phyloP scores from a whole-genome alignment of 2,113 vertebrate species.

The Capra hircus region DNA sequence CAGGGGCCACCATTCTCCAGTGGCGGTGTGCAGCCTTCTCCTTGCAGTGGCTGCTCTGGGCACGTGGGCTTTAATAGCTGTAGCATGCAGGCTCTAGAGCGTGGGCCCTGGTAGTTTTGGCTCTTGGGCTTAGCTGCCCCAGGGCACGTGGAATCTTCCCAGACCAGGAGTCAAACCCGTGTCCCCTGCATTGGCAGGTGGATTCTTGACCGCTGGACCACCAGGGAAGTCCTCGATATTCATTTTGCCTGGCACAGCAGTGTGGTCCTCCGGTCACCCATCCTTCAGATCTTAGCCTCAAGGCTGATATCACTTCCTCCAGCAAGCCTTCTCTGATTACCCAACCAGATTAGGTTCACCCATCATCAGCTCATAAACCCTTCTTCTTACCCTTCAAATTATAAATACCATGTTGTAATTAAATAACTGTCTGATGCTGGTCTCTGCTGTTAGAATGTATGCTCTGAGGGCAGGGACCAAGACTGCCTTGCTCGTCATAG shows the following conservation, averaged over 20 bases:
- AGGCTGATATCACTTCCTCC: not conserved
- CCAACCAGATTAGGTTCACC: not conserved
- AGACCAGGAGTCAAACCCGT: not conserved
- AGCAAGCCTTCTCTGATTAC: not conserved
- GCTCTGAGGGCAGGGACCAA: not conserved
- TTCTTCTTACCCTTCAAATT: not conserved
- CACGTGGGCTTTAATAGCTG: not conserved
- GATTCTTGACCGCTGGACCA: not conserved
- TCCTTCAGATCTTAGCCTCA: not conserved
- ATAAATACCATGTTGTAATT: not conserved
- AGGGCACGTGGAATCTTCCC: not conserved
- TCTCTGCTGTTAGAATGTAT: not conserved
- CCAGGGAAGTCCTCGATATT: not conserved
- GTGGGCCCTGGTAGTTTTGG: not conserved
- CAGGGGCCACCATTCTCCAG: rapidly evolving
- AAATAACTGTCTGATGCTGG: not conserved
- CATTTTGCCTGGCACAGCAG: not conserved
- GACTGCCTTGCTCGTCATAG: not conserved
- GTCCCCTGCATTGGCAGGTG: not conserved
- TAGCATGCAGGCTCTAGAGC: not conserved
- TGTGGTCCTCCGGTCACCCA: not conserved
- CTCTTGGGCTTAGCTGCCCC: not conserved
- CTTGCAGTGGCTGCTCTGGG: not conserved
- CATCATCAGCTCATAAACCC: not conserved
- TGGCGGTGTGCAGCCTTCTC: not conserved